Conservation (phyloP, 2,113 vertebrate genomes). For the Struthio camelus region DNA sequence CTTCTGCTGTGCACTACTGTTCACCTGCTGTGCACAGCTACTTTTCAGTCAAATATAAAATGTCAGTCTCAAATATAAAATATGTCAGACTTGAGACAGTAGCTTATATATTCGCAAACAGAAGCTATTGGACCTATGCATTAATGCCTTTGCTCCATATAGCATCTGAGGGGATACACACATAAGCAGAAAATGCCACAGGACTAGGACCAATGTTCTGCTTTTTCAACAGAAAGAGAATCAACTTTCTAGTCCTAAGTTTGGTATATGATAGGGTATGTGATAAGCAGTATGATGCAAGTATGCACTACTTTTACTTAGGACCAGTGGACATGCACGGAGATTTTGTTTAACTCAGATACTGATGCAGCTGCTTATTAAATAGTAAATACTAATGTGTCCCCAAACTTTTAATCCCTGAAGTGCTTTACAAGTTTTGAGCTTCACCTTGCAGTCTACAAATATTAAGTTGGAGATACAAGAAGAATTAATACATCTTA, state of each 20-base stretch:
- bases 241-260: background rate
- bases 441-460: background rate
- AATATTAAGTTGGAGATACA: background rate
- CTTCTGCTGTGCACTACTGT: background rate
- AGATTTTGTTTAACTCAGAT: background rate
- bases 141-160: background rate
- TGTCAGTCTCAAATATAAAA: background rate
- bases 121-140: background rate
- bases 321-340: background rate
- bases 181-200: background rate
- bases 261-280: background rate
- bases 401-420: background rate
- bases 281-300: background rate
- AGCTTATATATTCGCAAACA: background rate
- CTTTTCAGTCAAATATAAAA: background rate
- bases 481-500: background rate
- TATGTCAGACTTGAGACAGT: background rate
- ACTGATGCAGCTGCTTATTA: background rate
- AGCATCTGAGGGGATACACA: background rate
- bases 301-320: background rate
- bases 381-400: background rate
- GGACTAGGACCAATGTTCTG: background rate
- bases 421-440: background rate
- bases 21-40: background rate
- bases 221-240: background rate